Base-by-base conservation (phyloP, 2,113 vertebrate genomes). In the Leptobrachium leishanense region DNA sequence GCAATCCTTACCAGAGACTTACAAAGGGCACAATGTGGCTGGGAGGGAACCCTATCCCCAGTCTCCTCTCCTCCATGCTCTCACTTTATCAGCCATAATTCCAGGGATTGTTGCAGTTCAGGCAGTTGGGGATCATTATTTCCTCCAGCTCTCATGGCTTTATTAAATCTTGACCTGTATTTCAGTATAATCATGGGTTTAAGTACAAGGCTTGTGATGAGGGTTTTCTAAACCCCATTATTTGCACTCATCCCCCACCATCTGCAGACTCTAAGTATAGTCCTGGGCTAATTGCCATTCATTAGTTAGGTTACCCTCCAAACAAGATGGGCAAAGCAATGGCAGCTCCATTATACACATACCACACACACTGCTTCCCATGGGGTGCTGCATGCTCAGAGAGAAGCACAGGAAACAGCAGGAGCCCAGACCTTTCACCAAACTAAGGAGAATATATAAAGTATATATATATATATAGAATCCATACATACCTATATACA, bases 91-190 rank as follows among this genome's bases (percentile, higher is more conserved):
- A 11, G 6, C 50, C 6, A 11, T 6, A 85, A 86, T 85, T 86
- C 84, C 76, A 31, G 84, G 83, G 20, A 31, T 31, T 31, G 20
- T 31, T 31, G 20, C 81, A 50, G 13, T 44, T 50, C 2, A 46
- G 13, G 68, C 43, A 31, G 15, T 50, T 5, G 68, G 68, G 77
- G 73, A 82, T 82, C 83, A 84, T 85, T 85, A 84, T 67, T 71
- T 8, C 2, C 41, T 84, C 84, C 75, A 68, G 82, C 90, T 90
- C 86, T 92, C 84, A 70, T 85, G 71, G 64, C 42, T 15, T 69
- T 44, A 84, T 82, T 83, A 66, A 81, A 83, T 85, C 82, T 64
- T 70, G 72, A 75, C 54, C 77, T 82, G 81, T 50, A 31, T 70
- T 43, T 70, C 31, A 70, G 50, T 3, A 64, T 64, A 3, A 64